A percentile compares a stretch with the other conserved stretches of the same genome.
Conservation (phyloP, 2,797 vertebrate species). For the Odontamblyopus rebecca region DNA sequence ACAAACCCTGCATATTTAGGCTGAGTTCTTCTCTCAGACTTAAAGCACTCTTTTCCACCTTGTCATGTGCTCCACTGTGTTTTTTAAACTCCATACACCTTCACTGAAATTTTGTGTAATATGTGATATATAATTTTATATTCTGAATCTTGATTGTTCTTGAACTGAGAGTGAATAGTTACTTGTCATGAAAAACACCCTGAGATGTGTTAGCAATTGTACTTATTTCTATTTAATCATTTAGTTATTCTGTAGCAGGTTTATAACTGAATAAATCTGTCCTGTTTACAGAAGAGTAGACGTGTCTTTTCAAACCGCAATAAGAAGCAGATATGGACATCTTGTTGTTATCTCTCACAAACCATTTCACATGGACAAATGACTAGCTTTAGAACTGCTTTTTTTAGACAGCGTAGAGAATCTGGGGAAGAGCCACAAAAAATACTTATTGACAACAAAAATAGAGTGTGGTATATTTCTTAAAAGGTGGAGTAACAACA, state of each 20-base stretch:
- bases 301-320: not conserved
- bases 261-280: not conserved
- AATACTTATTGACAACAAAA: too few species aligned
- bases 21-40: too few species aligned
- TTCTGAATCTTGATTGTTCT: not conserved
- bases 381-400: too few species aligned
- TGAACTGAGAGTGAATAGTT: not conserved
- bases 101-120: too few species aligned
- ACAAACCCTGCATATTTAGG: too few species aligned
- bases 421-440: too few species aligned
- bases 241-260: not conserved
- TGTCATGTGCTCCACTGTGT: too few species aligned
- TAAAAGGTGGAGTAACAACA: not conserved
- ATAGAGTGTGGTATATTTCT: not conserved
- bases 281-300: not conserved
- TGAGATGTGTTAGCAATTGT: not conserved
- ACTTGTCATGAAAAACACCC: not conserved
- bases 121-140: too few species aligned
- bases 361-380: not conserved
- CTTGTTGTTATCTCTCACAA: too few species aligned
- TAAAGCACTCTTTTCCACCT: too few species aligned
- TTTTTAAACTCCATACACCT: too few species aligned
- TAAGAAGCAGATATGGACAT: not conserved
- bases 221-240: not conserved
- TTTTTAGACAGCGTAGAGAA: too few species aligned